A percentile compares a stretch with the other conserved stretches of the same genome.
phyloP scores from a whole-genome alignment of 2,113 vertebrate species.

The Alces alces region DNA sequence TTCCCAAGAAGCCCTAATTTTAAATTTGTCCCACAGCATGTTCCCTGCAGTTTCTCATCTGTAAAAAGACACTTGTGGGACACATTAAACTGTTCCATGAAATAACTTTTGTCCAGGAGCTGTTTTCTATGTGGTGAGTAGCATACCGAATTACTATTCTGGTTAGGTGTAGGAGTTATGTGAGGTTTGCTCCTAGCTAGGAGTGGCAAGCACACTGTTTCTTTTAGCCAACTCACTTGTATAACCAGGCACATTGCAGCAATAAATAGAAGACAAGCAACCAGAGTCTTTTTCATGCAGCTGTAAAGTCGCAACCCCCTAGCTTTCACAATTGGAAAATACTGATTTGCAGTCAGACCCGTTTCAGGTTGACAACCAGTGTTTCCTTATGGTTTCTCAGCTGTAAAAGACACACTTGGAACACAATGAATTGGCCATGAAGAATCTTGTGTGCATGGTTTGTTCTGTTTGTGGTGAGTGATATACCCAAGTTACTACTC shows the following conservation, averaged over 20 bases:
- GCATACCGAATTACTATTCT: neutral
- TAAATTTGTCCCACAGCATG: neutral
- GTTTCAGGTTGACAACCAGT: neutral
- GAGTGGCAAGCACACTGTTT: neutral
- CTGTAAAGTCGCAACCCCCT: neutral
- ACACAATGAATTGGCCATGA: neutral
- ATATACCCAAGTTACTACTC: too few relatives aligned
- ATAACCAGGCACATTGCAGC: neutral
- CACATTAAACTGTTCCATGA: neutral
- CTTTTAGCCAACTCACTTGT: neutral
- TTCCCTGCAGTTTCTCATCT: neutral
- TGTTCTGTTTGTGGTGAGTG: too few relatives aligned
- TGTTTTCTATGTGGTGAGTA: neutral
- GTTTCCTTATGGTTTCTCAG: neutral
- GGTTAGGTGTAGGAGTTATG: neutral
- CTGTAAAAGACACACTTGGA: neutral
- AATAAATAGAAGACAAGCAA: neutral
- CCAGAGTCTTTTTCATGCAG: neutral
- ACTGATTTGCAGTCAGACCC: neutral
- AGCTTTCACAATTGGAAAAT: neutral
- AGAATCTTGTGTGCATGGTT: too few relatives aligned
- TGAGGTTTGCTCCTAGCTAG: neutral
- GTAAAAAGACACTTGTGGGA: neutral
- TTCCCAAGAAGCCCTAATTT: neutral
- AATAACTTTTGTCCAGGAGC: neutral